Evolutionary conservation across 2,888 invertebrate genomes (phyloP).

Genomic region (Phytoseiulus persimilis): DNA sequence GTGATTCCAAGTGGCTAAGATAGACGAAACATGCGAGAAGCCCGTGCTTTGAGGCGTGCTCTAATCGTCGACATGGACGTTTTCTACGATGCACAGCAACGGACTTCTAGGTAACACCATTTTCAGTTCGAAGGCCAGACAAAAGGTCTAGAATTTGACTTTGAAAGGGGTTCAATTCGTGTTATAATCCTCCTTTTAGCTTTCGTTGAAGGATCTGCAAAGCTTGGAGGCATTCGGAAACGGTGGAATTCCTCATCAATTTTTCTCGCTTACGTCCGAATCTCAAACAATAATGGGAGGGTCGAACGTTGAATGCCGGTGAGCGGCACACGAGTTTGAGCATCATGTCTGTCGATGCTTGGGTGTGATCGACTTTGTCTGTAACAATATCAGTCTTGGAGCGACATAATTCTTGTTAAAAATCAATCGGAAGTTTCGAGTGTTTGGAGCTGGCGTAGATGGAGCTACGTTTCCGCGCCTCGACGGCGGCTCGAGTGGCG

Average conservation of each 20-base stretch:
- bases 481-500: background rate
- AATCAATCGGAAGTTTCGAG: background rate
- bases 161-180: background rate
- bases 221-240: no score
- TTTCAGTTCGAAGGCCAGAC: constrained; percentile 29
- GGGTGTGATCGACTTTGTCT: background rate
- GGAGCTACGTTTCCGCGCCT: background rate
- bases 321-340: background rate
- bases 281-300: background rate
- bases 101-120: constrained; percentile 25
- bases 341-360: background rate
- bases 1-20: background rate
- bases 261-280: no score
- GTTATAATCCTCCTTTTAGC: background rate
- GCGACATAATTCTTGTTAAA: background rate
- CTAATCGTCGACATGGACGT: background rate
- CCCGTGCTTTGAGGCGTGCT: background rate
- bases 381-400: background rate
- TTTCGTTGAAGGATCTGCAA: background rate
- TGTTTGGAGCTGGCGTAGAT: background rate
- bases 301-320: background rate
- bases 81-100: background rate
- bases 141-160: background rate
- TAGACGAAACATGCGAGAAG: constrained; percentile 5
- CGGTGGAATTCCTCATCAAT: no score